Conservation (phyloP, 2,888 invertebrate genomes). For the Cyclophora punctaria region DNA sequence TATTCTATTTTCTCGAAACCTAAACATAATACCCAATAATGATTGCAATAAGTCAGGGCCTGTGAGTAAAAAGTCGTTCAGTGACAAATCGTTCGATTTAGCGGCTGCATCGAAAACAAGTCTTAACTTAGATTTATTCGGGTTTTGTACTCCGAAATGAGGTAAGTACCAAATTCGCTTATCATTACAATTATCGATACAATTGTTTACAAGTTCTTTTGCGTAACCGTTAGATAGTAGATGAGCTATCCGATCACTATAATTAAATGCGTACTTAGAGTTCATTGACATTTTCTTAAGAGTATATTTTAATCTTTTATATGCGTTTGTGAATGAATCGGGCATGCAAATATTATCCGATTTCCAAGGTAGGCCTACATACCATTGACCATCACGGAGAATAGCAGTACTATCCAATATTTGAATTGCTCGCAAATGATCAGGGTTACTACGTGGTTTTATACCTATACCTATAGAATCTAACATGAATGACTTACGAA, state of each 20-base stretch:
- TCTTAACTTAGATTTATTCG: slow-evolving; percentile 17
- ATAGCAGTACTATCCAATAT: slow-evolving; percentile 17
- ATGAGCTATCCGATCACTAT: slow-evolving; percentile 16
- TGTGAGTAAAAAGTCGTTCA: slow-evolving; percentile 15
- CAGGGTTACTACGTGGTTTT: slow-evolving; percentile 15
- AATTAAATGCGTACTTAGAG: slow-evolving; percentile 13
- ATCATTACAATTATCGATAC: background rate
- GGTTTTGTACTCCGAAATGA: slow-evolving; percentile 22
- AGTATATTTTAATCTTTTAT: slow-evolving; percentile 4
- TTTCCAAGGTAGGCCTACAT: slow-evolving; percentile 16
- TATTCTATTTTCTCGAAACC: slow-evolving; percentile 14
- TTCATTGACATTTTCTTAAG: slow-evolving; percentile 6
- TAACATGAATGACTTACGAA: slow-evolving; percentile 14
- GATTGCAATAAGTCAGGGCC: slow-evolving; percentile 17
- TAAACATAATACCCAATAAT: slow-evolving; percentile 15
- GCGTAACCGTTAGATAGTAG: slow-evolving; percentile 19
- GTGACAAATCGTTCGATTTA: slow-evolving; percentile 5
- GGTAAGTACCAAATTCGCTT: slow-evolving; percentile 19
- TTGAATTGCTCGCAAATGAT: slow-evolving; percentile 13
- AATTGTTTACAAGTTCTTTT: background rate
- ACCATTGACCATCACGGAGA: slow-evolving; percentile 14
- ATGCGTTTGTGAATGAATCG: slow-evolving; percentile 11
- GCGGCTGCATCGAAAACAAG: slow-evolving; percentile 20
- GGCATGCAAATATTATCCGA: slow-evolving; percentile 14
- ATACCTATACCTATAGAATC: slow-evolving; percentile 19